These are phyloP conservation scores for Malthinus seriepunctatus DNA, from an alignment of 2,888 invertebrate species.

Conservation along the genomic window DNA sequence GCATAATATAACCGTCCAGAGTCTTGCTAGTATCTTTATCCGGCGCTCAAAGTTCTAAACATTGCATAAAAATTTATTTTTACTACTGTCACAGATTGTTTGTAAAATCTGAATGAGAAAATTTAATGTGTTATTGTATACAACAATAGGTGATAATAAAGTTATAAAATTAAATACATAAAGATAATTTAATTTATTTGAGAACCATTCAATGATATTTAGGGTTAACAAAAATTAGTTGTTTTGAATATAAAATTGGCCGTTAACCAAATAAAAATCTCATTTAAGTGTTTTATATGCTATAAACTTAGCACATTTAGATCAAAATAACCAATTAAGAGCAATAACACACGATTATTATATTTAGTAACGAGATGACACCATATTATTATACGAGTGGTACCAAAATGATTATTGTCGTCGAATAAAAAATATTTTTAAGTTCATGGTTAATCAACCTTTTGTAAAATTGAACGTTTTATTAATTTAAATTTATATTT, in stretches of 20 bases:
- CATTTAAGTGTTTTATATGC: conserved; percentile 44
- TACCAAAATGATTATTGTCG: conserved; percentile 33
- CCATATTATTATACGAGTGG: conserved; percentile 41
- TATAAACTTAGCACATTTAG: conserved; percentile 41
- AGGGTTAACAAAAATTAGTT: conserved; percentile 36
- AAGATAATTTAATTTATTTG: conserved; percentile 20
- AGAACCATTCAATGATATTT: conserved; percentile 18
- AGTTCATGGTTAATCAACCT: conserved; percentile 27
- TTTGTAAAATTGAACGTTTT: background rate
- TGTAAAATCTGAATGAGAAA: too few relatives aligned
- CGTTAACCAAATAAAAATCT: conserved; percentile 46
- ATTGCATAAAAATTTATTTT: too few relatives aligned
- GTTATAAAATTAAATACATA: conserved; percentile 10
- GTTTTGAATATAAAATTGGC: conserved; percentile 44
- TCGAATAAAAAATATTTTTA: conserved; percentile 15
- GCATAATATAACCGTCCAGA: too few relatives aligned
- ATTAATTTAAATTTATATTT: too few relatives aligned
- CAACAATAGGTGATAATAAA: conserved; percentile 2
- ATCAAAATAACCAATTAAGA: conserved; percentile 44
- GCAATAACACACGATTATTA: conserved; percentile 41
- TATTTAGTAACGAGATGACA: conserved; percentile 44
- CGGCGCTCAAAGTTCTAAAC: too few relatives aligned
- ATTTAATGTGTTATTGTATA: too few relatives aligned
- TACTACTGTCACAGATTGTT: too few relatives aligned
- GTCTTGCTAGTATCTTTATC: too few relatives aligned